Conservation (phyloP, 2,113 vertebrate species). For the Motacilla alba region DNA sequence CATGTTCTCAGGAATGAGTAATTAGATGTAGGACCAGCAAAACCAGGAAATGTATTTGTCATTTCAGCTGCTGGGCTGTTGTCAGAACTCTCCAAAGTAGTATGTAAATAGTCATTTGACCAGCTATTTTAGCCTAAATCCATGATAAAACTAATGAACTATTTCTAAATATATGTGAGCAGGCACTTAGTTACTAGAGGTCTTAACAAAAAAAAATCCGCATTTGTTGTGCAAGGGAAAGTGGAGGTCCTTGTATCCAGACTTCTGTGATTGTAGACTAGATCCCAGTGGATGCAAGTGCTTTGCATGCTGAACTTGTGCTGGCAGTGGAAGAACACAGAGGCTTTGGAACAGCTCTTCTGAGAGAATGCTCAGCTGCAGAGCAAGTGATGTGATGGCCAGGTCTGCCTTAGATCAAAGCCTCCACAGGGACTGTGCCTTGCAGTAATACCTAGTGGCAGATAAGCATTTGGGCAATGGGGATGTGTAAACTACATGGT, state of each 20-base stretch:
- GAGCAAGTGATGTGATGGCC: not conserved
- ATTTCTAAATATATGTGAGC: not conserved
- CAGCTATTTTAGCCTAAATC: not conserved
- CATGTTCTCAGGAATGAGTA: not conserved
- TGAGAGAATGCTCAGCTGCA: not conserved
- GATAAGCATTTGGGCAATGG: accelerated
- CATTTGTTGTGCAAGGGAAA: not conserved
- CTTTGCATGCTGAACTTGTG: not conserved
- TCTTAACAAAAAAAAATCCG: not conserved
- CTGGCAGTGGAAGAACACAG: not conserved
- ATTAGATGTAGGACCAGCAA: not conserved
- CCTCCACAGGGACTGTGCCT: not conserved
- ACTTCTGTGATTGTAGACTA: not conserved
- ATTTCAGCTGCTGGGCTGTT: not conserved
- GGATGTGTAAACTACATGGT: accelerated
- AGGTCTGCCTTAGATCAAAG: not conserved
- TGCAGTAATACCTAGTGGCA: accelerated
- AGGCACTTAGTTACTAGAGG: not conserved
- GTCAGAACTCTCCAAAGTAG: not conserved
- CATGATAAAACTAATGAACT: not conserved
- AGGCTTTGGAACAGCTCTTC: not conserved
- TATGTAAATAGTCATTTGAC: not conserved
- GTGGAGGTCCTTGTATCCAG: not conserved
- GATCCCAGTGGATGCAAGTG: accelerated
- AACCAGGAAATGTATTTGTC: not conserved